These are phyloP conservation scores for Pseudotriccus pelzelni DNA, from an alignment of 2,797 vertebrate species.

Conservation along the genomic window DNA sequence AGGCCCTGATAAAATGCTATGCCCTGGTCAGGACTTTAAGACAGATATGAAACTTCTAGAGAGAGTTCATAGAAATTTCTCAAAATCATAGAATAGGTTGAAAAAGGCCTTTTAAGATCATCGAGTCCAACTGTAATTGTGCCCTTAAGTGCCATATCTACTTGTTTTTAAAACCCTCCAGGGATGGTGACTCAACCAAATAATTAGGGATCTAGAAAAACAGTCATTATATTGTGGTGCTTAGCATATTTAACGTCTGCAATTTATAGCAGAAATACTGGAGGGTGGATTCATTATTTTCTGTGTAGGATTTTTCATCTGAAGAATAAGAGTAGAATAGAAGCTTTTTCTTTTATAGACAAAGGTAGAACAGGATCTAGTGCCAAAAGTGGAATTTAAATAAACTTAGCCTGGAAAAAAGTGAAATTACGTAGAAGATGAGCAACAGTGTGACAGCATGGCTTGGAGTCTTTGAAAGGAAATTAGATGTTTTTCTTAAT, in stretches of 20 bases:
- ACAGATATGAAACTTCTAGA: neutral
- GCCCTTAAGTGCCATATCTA: neutral
- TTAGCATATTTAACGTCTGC: neutral
- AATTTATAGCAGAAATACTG: neutral
- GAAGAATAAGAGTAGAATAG: neutral
- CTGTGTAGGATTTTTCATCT: neutral
- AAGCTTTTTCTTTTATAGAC: neutral
- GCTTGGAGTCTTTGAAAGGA: neutral
- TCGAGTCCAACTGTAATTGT: rapidly evolving
- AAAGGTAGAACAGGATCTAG: neutral
- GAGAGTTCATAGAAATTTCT: neutral
- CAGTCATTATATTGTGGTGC: neutral
- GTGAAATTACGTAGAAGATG: neutral
- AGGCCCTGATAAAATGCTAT: neutral
- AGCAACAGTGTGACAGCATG: neutral
- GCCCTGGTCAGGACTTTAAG: neutral
- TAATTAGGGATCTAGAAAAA: neutral
- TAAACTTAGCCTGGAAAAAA: neutral
- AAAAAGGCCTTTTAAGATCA: neutral
- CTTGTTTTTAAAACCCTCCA: neutral
- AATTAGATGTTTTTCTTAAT: neutral
- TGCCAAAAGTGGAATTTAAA: neutral
- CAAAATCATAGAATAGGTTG: neutral
- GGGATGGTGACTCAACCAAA: neutral
- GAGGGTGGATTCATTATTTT: neutral